Evolutionary conservation across 1,140 invertebrate genomes (phyloP), one percentile per base, ranked within the genome.

Genomic region (Trissolcus basalis): DNA sequence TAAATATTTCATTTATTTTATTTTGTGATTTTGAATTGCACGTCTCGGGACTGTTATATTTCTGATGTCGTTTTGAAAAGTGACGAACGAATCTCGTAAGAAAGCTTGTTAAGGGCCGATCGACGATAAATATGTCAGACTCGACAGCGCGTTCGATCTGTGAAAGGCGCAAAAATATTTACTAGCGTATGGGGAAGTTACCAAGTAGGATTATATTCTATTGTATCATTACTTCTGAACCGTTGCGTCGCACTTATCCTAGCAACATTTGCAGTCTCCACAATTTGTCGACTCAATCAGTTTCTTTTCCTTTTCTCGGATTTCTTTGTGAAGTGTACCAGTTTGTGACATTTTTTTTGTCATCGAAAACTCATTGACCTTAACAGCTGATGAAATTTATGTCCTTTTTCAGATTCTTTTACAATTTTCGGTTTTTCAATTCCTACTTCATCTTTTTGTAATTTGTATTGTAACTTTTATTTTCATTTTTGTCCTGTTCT

Each of bases 81-180:
- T 27, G 19, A 27, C 36, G n/a, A 39, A 1, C 36, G n/a, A 39
- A 39, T 39, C n/a, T 39, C 9, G 60, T 16, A 61, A 44, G 16
- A 39, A 64, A 39, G 35, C 39, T 55, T 49, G 36, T 71, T 55
- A 63, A 55, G 50, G 77, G 58, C 68, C 61, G 14, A 54, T 35
- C 27, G 44, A 45, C 70, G 70, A 83, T 83, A 81, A 83, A 83
- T 72, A 82, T 71, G 78, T 83, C 82, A 83, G 11, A 10, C 27
- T 54, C 5, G 51, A 53, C 58, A 63, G 61, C 33, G 50, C 72
- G 55, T 50, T 61, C 48, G 64, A 70, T 58, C 48, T 50, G 47
- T 58, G 58, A 74, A 60, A 67, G 75, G 70, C 78, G 53, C 41
- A 73, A 50, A 73, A 61, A 67, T 78, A 78, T 83, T 78, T 80